phyloP scores from a whole-genome alignment of 2,797 vertebrate species.

The Xerus rutilus region DNA sequence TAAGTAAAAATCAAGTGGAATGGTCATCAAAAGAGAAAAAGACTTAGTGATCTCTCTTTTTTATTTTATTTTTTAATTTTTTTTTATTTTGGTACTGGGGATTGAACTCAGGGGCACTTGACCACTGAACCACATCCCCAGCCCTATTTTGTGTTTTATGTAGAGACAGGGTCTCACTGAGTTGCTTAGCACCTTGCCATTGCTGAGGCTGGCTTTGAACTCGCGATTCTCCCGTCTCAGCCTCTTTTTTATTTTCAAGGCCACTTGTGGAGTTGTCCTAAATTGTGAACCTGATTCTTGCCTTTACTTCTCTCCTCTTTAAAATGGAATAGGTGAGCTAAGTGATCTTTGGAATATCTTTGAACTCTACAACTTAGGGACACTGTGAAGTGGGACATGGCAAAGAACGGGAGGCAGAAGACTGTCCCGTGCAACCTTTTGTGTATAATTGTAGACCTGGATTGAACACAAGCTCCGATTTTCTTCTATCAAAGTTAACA shows the following conservation, averaged over 20 bases:
- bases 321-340: not conserved
- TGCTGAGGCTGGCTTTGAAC: too few species aligned
- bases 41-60: not conserved
- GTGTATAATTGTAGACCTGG: not conserved
- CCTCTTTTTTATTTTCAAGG: not conserved
- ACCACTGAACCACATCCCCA: too few species aligned
- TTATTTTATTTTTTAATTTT: too few species aligned
- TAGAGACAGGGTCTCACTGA: too few species aligned
- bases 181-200: too few species aligned
- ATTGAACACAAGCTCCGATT: conserved; percentile 34
- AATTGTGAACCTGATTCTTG: not conserved
- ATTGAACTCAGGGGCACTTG: too few species aligned
- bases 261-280: not conserved
- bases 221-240: too few species aligned
- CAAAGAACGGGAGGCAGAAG: not conserved
- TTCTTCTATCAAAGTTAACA: conserved; percentile 14
- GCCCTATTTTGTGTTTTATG: too few species aligned
- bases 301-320: not conserved
- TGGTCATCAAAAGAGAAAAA: not conserved
- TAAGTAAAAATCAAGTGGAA: not conserved
- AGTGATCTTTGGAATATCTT: not conserved
- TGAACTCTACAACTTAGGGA: not conserved
- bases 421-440: conserved; percentile 57
- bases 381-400: not conserved
- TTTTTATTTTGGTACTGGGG: too few species aligned